Evolutionary conservation across 2,113 vertebrate species (phyloP).

Genomic region (Chloebia gouldiae): DNA sequence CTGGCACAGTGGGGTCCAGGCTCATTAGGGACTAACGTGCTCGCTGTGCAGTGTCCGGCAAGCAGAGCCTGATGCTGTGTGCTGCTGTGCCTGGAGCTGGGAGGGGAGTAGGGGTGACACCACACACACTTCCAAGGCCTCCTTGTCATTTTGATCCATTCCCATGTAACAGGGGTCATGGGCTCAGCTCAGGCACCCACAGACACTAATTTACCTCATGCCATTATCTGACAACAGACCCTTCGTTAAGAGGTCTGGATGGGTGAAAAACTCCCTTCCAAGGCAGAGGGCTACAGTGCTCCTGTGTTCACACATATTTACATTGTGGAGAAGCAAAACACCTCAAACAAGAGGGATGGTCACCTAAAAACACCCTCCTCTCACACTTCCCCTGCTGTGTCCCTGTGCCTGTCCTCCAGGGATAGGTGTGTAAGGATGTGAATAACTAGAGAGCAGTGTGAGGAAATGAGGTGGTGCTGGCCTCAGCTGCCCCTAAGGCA

Average conservation of each 20-base stretch:
- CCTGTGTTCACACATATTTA: neutral
- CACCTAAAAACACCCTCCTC: neutral
- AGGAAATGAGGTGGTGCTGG: neutral
- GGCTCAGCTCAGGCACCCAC: neutral
- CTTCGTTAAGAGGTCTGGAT: neutral
- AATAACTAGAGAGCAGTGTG: neutral
- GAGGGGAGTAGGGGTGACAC: neutral
- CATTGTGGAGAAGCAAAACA: neutral
- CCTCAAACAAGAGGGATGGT: neutral
- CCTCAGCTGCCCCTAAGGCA: neutral
- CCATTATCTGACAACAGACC: neutral
- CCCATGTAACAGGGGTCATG: accelerated
- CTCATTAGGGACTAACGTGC: neutral
- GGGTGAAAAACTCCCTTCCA: neutral
- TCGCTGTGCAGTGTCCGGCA: neutral
- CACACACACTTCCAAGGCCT: neutral
- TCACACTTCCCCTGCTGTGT: neutral
- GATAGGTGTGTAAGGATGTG: neutral
- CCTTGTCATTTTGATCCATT: neutral
- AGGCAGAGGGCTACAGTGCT: neutral
- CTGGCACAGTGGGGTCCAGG: neutral
- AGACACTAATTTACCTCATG: neutral
- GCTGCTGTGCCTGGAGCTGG: neutral
- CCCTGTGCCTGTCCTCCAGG: neutral
- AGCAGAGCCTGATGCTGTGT: neutral